These are phyloP conservation scores for Volucella inflata DNA, from an alignment of 2,888 invertebrate genomes.

Conservation along the genomic window DNA sequence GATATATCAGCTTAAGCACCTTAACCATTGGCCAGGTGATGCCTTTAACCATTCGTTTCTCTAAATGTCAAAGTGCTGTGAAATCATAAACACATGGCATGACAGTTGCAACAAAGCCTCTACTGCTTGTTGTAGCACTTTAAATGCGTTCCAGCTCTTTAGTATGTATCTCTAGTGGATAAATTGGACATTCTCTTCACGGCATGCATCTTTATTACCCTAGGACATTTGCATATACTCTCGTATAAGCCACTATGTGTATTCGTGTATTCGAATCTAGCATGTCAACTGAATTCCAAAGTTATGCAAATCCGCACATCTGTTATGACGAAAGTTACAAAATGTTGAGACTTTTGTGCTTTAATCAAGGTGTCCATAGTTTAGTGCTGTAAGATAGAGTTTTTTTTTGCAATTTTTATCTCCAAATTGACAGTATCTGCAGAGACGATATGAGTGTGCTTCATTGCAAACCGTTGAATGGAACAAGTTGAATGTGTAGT, in stretches of 20 bases:
- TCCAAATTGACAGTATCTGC: constrained; percentile 25
- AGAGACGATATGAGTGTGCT: constrained; percentile 28
- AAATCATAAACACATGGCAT: constrained; percentile 40
- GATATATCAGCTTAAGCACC: constrained; percentile 42
- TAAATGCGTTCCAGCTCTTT: constrained; percentile 42
- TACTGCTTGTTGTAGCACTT: constrained; percentile 16
- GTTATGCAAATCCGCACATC: constrained; percentile 65
- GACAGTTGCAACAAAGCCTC: constrained; percentile 31
- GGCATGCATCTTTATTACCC: constrained; percentile 4
- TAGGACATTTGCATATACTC: constrained; percentile 5
- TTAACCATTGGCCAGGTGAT: constrained; percentile 33
- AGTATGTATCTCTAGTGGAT: constrained; percentile 10
- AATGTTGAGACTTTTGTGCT: constrained; percentile 33
- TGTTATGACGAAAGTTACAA: constrained; percentile 51
- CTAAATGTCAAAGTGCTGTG: constrained; percentile 59
- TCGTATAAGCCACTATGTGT: too few species aligned
- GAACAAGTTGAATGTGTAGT: neutral
- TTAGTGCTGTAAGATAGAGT: neutral
- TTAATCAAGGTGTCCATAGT: constrained; percentile 1
- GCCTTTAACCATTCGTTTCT: constrained; percentile 52
- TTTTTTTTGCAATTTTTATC: constrained; percentile 28
- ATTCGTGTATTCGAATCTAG: too few species aligned
- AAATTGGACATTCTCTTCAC: constrained; percentile 28
- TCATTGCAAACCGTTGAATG: constrained; percentile 5
- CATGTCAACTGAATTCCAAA: constrained; percentile 59